Evolutionary conservation across 2,797 vertebrate genomes (phyloP).

Genomic region (Adelosebastes latens): DNA sequence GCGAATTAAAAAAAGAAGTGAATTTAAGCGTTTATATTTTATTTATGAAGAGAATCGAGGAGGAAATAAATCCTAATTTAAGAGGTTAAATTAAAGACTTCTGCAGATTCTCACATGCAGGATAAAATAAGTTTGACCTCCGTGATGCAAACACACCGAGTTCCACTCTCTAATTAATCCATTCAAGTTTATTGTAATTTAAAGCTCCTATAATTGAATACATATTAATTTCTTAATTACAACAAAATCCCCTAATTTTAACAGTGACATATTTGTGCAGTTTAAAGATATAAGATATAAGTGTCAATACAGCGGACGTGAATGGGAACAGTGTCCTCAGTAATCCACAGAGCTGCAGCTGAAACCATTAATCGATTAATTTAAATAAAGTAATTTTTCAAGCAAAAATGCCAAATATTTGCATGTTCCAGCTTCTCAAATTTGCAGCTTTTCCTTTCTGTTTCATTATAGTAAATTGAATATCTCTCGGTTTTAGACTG

Average conservation of each 20-base stretch:
- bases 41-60: neutral
- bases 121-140: neutral
- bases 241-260: neutral
- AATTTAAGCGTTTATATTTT: neutral
- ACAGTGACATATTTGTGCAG: neutral
- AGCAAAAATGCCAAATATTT: no score
- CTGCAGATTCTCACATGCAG: neutral
- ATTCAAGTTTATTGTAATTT: neutral
- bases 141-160: neutral
- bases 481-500: no score
- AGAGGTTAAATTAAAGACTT: neutral
- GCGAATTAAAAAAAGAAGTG: neutral
- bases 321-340: no score
- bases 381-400: no score
- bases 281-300: neutral
- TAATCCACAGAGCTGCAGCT: no score
- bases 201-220: neutral
- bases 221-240: neutral
- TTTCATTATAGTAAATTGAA: no score
- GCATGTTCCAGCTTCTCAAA: fast-evolving
- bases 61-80: neutral
- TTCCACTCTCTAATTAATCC: neutral
- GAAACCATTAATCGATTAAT: no score
- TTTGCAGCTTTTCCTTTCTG: no score
- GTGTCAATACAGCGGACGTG: no score